phyloP scores from a whole-genome alignment of 2,113 vertebrate genomes.

The Chinchilla lanigera region DNA sequence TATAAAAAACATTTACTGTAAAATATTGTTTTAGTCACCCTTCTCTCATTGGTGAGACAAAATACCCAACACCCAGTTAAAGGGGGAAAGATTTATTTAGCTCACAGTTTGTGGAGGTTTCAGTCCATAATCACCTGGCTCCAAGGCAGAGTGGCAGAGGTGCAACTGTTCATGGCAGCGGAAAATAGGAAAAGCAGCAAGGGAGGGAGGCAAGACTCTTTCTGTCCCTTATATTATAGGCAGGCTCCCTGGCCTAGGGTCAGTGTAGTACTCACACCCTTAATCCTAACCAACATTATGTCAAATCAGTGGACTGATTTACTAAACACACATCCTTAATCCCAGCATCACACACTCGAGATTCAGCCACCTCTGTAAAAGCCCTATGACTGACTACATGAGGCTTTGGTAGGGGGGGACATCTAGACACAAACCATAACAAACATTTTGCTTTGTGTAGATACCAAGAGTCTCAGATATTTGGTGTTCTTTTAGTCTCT shows the following conservation, averaged over 20 bases:
- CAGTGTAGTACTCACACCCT: not conserved
- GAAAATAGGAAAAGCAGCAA: not conserved
- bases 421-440: not conserved
- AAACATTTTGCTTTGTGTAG: not conserved
- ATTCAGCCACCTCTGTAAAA: not conserved
- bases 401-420: not conserved
- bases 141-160: not conserved
- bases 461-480: not conserved
- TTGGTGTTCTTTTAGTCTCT: not conserved
- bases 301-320: not conserved
- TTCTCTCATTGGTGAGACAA: not conserved
- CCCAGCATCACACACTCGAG: not conserved
- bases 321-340: not conserved
- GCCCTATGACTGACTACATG: not conserved
- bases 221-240: not conserved
- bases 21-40: not conserved
- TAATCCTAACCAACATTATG: not conserved
- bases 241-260: not conserved
- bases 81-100: not conserved
- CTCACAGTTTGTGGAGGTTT: not conserved
- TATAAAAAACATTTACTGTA: not conserved
- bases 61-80: not conserved
- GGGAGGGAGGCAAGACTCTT: not conserved
- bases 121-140: not conserved
- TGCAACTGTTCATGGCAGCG: not conserved